phyloP scores from a whole-genome alignment of 1,140 invertebrate genomes.

The Bicyclus anynana region DNA sequence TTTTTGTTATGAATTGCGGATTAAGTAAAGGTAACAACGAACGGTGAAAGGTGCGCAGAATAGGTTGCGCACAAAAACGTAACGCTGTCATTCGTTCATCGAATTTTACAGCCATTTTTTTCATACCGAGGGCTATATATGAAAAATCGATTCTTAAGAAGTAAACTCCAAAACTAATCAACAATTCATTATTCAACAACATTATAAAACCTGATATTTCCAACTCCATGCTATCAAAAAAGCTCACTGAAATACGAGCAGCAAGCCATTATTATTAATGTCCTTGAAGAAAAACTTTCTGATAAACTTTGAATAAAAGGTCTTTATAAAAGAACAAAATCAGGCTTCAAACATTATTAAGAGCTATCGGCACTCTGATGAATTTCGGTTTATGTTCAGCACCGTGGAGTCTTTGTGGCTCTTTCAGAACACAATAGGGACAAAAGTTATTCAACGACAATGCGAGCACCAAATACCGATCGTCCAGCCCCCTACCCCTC shows the following conservation, averaged over 20 bases:
- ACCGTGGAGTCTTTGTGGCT: slow-evolving; percentile 74
- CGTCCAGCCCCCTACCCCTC: slow-evolving; percentile 51
- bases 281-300: slow-evolving; percentile 8
- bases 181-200: no score
- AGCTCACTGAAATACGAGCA: no score
- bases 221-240: neutral
- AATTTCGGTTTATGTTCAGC: slow-evolving; percentile 78
- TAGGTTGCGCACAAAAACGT: no score
- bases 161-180: no score
- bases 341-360: slow-evolving; percentile 56
- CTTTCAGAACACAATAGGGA: slow-evolving; percentile 76
- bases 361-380: slow-evolving; percentile 74
- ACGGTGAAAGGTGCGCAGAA: no score
- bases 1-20: no score
- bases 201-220: neutral
- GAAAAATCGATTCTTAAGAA: no score
- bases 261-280: neutral
- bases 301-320: slow-evolving; percentile 23
- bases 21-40: no score
- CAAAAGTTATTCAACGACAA: slow-evolving; percentile 79
- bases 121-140: no score
- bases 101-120: no score
- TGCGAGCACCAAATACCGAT: slow-evolving; percentile 78
- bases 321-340: slow-evolving; percentile 26
- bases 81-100: no score